Evolutionary conservation across 2,113 vertebrate species (phyloP).

Genomic region (Gracilinanus agilis): DNA sequence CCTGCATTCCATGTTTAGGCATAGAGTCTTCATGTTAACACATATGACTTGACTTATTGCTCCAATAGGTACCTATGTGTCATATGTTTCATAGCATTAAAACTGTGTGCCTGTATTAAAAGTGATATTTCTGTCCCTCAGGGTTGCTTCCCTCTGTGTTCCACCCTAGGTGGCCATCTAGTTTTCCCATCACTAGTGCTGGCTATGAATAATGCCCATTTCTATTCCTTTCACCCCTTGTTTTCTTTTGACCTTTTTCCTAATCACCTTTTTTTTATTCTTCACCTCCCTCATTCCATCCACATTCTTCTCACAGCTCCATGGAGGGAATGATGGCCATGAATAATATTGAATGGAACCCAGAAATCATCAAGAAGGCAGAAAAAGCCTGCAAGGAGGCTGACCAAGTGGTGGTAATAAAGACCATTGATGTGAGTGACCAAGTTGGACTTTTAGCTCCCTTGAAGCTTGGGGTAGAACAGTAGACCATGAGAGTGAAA

Average conservation of each 20-base stretch:
- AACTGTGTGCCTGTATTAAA: not conserved
- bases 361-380: constrained; percentile 74
- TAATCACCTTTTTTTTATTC: not conserved
- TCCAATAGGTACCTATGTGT: not conserved
- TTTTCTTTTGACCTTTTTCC: not conserved
- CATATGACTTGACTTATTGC: not conserved
- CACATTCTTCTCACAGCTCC: constrained; percentile 28
- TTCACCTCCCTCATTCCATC: not conserved
- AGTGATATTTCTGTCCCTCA: not conserved
- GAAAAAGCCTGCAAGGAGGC: constrained; percentile 79
- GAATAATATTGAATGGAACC: constrained; percentile 78
- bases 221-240: not conserved
- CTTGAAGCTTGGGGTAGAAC: accelerated
- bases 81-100: not conserved
- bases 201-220: not conserved
- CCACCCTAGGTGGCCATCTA: not conserved
- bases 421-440: constrained; percentile 76
- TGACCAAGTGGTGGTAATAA: constrained; percentile 74
- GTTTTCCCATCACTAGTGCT: not conserved
- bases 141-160: not conserved
- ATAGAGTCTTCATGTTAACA: not conserved
- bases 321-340: constrained; percentile 78
- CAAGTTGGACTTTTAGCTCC: accelerated
- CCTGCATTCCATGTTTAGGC: not conserved
- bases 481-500: not conserved